Evolutionary conservation across 1,140 invertebrate genomes (phyloP), one percentile per base, ranked within the genome.

Genomic region (Phymorhynchus buccinoides): DNA sequence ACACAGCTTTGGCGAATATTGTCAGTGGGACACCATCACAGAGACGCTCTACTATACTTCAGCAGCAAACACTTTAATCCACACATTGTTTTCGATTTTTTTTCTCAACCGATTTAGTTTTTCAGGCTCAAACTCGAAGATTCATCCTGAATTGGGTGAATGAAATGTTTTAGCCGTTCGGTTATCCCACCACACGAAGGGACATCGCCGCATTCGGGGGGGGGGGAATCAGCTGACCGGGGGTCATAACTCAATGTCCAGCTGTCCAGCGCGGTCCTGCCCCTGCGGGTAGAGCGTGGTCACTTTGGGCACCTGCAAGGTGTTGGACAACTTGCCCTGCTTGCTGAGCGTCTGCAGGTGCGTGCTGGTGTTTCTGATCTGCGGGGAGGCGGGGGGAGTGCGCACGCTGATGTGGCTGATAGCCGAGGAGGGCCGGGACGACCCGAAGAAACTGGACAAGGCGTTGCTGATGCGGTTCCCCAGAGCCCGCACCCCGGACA

Each of bases 381-480:
- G n/a, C 37, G 62, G 41, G 2, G 62, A 41, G 41, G 35, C 3
- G 27, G 62, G 41, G 22, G 62, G 52, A 87, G 86, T 89, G 79
- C 86, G 85, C 16, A 88, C 75, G 84, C 86, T 89, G 42, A 84
- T 71, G 41, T 85, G 84, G 80, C 89, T 90, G 6, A 86, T 68
- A 48, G 87, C 89, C 62, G 81, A 83, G 12, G 81, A 71, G 7
- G 81, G 86, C 27, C 88, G 88, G 44, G 88, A 80, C 6, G 90
- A 87, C 27, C 88, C 88, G 83, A 92, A 92, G 71, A 92, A 92
- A 35, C 87, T 81, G 80, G 83, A 87, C 62, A 92, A 82, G 42
- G 90, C 90, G 66, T 82, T 89, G 84, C 87, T 89, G 18, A 91
- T 87, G 32, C 90, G 84, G 18, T 73, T 71, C 14, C 90, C 90